Conservation (phyloP, 2,113 vertebrate species). For the Gymnarchus niloticus region DNA sequence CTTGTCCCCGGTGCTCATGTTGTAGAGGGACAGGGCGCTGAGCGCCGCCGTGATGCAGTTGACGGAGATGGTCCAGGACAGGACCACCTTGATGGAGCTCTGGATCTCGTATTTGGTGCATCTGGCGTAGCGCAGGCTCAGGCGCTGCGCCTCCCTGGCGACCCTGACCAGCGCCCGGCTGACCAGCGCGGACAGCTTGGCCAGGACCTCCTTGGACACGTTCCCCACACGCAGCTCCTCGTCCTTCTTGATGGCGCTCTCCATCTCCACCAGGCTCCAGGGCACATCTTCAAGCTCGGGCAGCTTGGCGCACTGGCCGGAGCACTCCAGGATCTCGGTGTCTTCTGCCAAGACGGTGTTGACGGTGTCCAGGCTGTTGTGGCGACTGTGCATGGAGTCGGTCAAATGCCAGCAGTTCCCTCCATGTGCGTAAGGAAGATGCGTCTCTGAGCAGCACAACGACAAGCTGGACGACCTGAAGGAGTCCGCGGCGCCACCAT, state of each 20-base stretch:
- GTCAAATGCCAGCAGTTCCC: slow-evolving; percentile 87
- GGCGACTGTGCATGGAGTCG: slow-evolving; percentile 95
- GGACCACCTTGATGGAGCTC: slow-evolving; percentile 84
- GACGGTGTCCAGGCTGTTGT: slow-evolving; percentile 96
- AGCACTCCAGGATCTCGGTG: slow-evolving; percentile 94
- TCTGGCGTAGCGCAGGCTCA: slow-evolving; percentile 91
- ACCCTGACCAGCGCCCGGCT: slow-evolving; percentile 83
- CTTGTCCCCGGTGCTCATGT: slow-evolving; percentile 93
- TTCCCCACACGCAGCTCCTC: slow-evolving; percentile 61
- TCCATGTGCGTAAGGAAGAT: slow-evolving; percentile 78
- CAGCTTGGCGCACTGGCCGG: slow-evolving; percentile 87
- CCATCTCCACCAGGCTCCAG: slow-evolving; percentile 92
- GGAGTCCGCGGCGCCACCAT: slow-evolving; percentile 97
- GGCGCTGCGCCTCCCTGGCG: slow-evolving; percentile 83
- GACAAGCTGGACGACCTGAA: slow-evolving; percentile 95
- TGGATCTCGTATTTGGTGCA: slow-evolving; percentile 94
- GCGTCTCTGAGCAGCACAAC: slow-evolving; percentile 90
- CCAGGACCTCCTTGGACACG: slow-evolving; percentile 73
- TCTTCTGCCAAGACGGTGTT: slow-evolving; percentile 96
- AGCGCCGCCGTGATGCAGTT: slow-evolving; percentile 81
- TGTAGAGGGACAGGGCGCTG: slow-evolving; percentile 86
- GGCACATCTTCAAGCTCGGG: slow-evolving; percentile 97
- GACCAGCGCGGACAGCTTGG: slow-evolving; percentile 77
- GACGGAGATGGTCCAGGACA: slow-evolving; percentile 82
- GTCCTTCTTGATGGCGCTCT: slow-evolving; percentile 73